phyloP scores from a whole-genome alignment of 2,888 invertebrate species.

The Tanypteryx hageni region DNA sequence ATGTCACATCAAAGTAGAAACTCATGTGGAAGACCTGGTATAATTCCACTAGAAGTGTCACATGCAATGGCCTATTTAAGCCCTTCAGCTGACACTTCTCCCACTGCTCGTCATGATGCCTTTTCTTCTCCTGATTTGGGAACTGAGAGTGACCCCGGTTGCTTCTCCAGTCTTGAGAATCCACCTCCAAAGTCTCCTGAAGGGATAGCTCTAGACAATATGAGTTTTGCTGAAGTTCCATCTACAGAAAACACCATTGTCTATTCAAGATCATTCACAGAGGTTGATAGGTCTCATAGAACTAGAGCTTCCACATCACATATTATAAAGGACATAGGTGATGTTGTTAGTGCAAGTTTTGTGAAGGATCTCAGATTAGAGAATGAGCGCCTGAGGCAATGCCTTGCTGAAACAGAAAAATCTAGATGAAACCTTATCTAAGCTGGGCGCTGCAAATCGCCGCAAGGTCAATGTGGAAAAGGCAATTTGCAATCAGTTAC shows the following conservation, averaged over 20 bases:
- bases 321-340: neutral
- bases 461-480: conserved; percentile 89
- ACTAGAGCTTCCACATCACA: neutral
- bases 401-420: conserved; percentile 84
- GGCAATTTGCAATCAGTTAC: conserved; percentile 88
- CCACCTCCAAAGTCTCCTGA: conserved; percentile 75
- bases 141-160: conserved; percentile 89
- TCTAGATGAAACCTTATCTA: conserved; percentile 86
- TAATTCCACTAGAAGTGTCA: conserved; percentile 39
- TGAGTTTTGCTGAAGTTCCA: neutral
- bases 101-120: conserved; percentile 49
- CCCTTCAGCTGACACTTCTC: conserved; percentile 32
- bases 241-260: conserved; percentile 30
- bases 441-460: conserved; percentile 86
- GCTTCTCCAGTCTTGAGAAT: conserved; percentile 81
- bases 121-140: conserved; percentile 89
- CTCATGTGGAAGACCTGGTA: conserved; percentile 25
- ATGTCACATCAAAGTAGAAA: neutral
- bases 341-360: conserved; percentile 72
- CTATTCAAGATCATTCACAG: neutral
- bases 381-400: conserved; percentile 83
- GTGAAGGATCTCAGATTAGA: conserved; percentile 78
- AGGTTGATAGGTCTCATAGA: neutral
- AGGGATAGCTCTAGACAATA: conserved; percentile 59
- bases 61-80: conserved; percentile 28